These are phyloP conservation scores for Threskiornis aethiopicus DNA, from an alignment of 2,797 vertebrate genomes.

Conservation along the genomic window DNA sequence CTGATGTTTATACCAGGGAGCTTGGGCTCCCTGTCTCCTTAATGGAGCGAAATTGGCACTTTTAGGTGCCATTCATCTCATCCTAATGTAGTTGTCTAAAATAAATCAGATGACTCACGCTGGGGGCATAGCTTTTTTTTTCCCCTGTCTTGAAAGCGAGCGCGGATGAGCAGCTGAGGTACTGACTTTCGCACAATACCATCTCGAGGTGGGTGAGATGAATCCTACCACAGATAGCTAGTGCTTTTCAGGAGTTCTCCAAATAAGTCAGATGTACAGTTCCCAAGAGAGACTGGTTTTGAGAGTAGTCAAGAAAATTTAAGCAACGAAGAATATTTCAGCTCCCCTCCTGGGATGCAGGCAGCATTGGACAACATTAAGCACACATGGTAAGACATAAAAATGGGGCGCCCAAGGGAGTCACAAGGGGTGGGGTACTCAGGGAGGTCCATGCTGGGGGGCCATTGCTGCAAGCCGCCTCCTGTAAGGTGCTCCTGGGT, in stretches of 20 bases:
- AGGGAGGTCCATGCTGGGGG: neutral
- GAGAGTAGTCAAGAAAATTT: neutral
- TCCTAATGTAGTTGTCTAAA: neutral
- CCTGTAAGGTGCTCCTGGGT: neutral
- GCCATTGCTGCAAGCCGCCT: neutral
- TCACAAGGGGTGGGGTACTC: neutral
- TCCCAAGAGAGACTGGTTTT: neutral
- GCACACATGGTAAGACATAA: neutral
- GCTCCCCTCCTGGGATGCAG: neutral
- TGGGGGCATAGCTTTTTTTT: neutral
- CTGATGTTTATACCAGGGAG: neutral
- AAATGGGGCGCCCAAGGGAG: neutral
- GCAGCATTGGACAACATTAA: neutral
- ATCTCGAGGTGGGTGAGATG: neutral
- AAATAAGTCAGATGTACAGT: neutral
- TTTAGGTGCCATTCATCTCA: neutral
- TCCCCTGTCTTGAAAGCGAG: neutral
- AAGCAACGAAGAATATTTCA: neutral
- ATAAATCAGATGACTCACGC: neutral
- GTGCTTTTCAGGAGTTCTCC: neutral
- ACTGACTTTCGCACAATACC: fast-evolving
- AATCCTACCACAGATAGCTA: neutral
- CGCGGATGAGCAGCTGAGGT: fast-evolving
- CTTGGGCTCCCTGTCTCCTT: neutral
- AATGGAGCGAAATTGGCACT: neutral